Base-by-base conservation (phyloP, 2,888 invertebrate genomes). In the Pseudolycoriella hygida region DNA sequence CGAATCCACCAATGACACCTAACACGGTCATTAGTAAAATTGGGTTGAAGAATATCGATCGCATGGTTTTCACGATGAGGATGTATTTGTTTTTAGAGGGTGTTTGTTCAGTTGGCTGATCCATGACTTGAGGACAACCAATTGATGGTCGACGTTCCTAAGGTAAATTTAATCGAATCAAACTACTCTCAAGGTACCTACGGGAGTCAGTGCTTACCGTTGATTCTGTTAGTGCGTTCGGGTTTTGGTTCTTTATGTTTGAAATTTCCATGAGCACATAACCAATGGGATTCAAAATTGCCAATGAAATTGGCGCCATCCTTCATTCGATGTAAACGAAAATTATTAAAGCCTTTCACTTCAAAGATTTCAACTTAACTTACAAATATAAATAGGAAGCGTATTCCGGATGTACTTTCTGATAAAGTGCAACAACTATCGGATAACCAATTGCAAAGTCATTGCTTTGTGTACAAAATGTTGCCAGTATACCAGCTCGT, bases 391-490 rank as follows among this genome's bases (percentile, higher is more conserved):
- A 68, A 61, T 93, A 96, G 1, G 81, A 73, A 1, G 87, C 77
- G 68, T 87, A 94, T 56, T 93, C 88, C 0, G 90, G 88, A 68
- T 94, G 92, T 4, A 77, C 75, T 47, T 77, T 74, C 51, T 76
- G 70, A 62, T 94, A 96, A 17, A 96, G 69, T 17, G 93, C 90
- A 56, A 74, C 74, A 45, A 93, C 88, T 54, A 94, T 90, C 5
- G 96, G 94, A 67, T 83, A 92, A 49, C 94, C 94, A 54, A 96
- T 76, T 17, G 96, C 94, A 68, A 96, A 94, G 66, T 96, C 96
- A 71, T 96, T 96, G 60, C 92, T 93, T 61, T 94, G 94, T 1
- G 94, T 94, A 54, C 87, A 84, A 63, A 94, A 94, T 57, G 96
- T 93, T 15, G 87, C 88, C 71, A 87, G 86, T 47, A 96, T 72